Evolutionary conservation across 2,113 vertebrate species (phyloP).

Genomic region (Callorhinus ursinus): DNA sequence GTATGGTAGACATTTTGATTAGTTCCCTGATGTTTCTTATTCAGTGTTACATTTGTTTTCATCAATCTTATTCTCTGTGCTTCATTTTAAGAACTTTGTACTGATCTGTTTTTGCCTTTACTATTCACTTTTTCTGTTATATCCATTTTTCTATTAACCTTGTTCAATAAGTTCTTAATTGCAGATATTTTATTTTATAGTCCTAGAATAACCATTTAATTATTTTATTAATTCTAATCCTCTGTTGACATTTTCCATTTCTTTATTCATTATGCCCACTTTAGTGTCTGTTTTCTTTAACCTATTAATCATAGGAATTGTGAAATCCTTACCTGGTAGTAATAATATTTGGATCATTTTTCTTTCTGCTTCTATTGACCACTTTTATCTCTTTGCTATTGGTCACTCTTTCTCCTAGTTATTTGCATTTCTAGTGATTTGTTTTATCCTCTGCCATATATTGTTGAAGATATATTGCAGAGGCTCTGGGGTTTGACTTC

Average conservation of each 20-base stretch:
- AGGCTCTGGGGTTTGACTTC: not conserved
- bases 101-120: not conserved
- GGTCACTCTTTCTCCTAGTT: not conserved
- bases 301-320: not conserved
- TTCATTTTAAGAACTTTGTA: not conserved
- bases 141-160: not conserved
- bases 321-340: not conserved
- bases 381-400: not conserved
- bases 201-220: not conserved
- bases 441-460: not conserved
- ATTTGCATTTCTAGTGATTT: not conserved
- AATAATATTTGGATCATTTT: not conserved
- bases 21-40: not conserved
- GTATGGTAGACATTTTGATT: not conserved
- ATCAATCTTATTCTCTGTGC: not conserved
- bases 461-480: not conserved
- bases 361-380: not conserved
- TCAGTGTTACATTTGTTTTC: not conserved
- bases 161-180: not conserved
- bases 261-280: not conserved
- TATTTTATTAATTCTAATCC: not conserved
- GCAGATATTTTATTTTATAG: not conserved
- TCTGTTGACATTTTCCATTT: not conserved
- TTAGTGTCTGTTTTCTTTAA: not conserved
- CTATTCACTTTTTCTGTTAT: not conserved